Percentiles rank a stretch among this genome's conserved stretches.
These are phyloP conservation scores for Condylura cristata DNA, from an alignment of 2,113 vertebrate species.

Conservation along the genomic window DNA sequence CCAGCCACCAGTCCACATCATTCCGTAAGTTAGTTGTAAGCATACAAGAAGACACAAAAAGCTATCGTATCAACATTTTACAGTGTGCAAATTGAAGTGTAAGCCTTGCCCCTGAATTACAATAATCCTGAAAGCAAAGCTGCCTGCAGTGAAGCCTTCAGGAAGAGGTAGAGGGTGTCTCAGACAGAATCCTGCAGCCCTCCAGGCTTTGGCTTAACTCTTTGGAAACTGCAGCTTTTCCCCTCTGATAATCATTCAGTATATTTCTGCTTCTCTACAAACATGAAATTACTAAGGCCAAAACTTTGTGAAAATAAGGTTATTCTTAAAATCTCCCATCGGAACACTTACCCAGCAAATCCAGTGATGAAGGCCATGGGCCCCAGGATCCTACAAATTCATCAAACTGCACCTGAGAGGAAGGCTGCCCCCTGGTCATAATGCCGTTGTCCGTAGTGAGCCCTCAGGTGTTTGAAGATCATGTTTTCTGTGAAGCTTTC, in stretches of 20 bases:
- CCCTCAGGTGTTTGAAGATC: background rate
- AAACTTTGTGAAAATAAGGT: background rate
- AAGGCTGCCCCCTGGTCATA: background rate
- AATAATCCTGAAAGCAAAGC: background rate
- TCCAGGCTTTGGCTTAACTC: background rate
- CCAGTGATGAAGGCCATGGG: background rate
- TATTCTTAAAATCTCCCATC: background rate
- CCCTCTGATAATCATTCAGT: background rate
- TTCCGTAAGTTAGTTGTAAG: background rate
- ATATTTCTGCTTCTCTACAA: background rate
- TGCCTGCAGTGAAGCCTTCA: background rate
- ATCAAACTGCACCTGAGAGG: background rate
- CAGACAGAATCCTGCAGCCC: background rate
- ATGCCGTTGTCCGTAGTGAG: background rate
- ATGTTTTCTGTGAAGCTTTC: background rate
- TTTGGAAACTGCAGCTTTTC: background rate
- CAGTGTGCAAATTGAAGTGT: background rate
- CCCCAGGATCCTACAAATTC: background rate
- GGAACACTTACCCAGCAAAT: background rate
- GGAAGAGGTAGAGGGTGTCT: background rate
- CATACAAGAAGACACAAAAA: background rate
- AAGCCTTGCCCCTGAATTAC: background rate
- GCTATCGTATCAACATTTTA: background rate
- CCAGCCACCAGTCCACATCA: background rate
- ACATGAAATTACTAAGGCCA: background rate